These are phyloP conservation scores for Triplophysa tibetana DNA, from an alignment of 2,113 vertebrate species.

Conservation along the genomic window DNA sequence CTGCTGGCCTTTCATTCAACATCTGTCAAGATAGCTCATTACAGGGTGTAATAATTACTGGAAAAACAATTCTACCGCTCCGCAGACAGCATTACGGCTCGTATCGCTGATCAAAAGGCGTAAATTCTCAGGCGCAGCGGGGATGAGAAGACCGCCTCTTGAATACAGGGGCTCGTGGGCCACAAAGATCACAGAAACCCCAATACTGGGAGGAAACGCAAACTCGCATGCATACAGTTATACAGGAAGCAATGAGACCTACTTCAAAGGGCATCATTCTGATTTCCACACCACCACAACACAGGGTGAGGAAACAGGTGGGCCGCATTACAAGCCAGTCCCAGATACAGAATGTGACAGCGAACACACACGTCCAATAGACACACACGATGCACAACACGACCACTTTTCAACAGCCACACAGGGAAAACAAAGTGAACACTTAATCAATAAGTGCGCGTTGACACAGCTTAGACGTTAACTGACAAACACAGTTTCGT, in stretches of 20 bases:
- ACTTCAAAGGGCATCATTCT: slow-evolving; percentile 70
- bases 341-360: slow-evolving; percentile 47
- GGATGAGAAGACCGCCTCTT: slow-evolving; percentile 9
- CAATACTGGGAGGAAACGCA: slow-evolving; percentile 55
- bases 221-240: slow-evolving; percentile 65
- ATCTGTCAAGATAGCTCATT: slow-evolving; percentile 23
- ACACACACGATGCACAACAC: slow-evolving; percentile 36
- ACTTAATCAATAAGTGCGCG: slow-evolving; percentile 36
- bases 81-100: not conserved
- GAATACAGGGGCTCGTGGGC: slow-evolving; percentile 59
- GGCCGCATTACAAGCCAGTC: slow-evolving; percentile 54
- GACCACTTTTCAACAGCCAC: slow-evolving; percentile 33
- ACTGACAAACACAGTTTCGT: slow-evolving; percentile 35
- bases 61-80: slow-evolving; percentile 15
- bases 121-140: slow-evolving; percentile 12
- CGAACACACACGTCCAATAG: slow-evolving; percentile 10
- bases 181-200: slow-evolving; percentile 61
- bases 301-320: slow-evolving; percentile 73
- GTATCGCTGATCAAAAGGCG: slow-evolving; percentile 12
- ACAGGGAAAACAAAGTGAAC: slow-evolving; percentile 30
- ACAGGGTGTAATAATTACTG: not conserved
- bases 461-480: slow-evolving; percentile 38
- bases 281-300: slow-evolving; percentile 64
- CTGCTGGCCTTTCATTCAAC: slow-evolving; percentile 1
- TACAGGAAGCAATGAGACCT: slow-evolving; percentile 78